These are phyloP conservation scores for Nemotelus nigrinus DNA, from an alignment of 2,888 invertebrate species.

Conservation along the genomic window DNA sequence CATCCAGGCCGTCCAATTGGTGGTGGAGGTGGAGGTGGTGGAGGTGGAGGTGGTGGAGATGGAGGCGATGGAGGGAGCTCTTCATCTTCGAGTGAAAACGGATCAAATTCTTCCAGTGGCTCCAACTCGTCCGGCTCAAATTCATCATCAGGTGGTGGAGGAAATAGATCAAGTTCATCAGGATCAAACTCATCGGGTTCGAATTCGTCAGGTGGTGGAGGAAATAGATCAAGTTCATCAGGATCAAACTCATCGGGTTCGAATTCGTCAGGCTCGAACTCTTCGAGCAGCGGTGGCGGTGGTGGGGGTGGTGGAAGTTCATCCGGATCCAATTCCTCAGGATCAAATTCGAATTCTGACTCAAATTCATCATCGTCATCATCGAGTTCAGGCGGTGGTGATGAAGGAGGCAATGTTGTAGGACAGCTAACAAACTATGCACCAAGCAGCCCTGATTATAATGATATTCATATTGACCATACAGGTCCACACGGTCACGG, in stretches of 20 bases:
- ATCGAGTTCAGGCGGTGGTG: neutral
- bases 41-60: neutral
- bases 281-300: neutral
- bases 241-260: conserved; percentile 13
- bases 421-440: neutral
- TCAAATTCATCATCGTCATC: conserved; percentile 25
- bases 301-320: neutral
- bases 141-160: neutral
- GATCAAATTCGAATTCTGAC: neutral
- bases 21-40: neutral
- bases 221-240: neutral
- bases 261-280: neutral
- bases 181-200: neutral
- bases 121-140: neutral
- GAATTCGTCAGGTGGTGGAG: conserved; percentile 7
- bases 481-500: conserved; percentile 6
- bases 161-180: conserved; percentile 1
- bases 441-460: neutral
- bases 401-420: neutral
- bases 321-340: conserved; percentile 6
- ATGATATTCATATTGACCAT: neutral
- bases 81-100: neutral
- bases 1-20: conserved; percentile 1
- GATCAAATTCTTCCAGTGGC: neutral
- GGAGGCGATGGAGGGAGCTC: neutral